Percentiles rank a stretch among this genome's conserved stretches.
These are phyloP conservation scores for Cataglyphis cursor DNA, from an alignment of 2,888 invertebrate genomes.

Conservation along the genomic window DNA sequence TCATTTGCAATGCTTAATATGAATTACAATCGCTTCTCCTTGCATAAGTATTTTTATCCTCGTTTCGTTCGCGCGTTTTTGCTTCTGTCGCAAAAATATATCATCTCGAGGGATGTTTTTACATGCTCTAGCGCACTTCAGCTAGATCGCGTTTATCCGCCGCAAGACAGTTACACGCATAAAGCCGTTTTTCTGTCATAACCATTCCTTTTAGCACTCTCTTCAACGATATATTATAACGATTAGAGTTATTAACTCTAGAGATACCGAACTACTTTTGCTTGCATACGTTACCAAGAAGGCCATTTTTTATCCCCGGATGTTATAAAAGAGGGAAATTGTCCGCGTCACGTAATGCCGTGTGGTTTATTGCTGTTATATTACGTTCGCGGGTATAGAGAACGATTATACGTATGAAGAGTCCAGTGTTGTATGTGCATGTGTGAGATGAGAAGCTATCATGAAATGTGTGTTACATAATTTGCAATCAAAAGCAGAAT, in stretches of 20 bases:
- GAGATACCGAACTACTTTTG: slow-evolving; percentile 13
- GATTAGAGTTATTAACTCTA: slow-evolving; percentile 43
- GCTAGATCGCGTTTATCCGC: slow-evolving; percentile 38
- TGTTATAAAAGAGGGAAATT: slow-evolving; percentile 43
- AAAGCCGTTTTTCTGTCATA: slow-evolving; percentile 39
- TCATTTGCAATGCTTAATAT: slow-evolving; percentile 52
- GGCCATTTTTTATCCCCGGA: slow-evolving; percentile 27
- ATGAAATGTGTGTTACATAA: slow-evolving; percentile 27
- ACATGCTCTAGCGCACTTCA: slow-evolving; percentile 37
- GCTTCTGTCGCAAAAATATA: slow-evolving; percentile 41
- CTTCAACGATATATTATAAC: slow-evolving; percentile 45
- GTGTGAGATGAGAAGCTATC: slow-evolving; percentile 15
- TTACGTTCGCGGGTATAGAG: slow-evolving; percentile 37
- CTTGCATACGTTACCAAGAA: slow-evolving; percentile 4
- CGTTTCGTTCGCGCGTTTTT: neutral
- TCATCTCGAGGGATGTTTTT: slow-evolving; percentile 41
- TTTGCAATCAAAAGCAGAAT: slow-evolving; percentile 35
- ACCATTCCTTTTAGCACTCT: slow-evolving; percentile 35
- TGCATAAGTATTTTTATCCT: slow-evolving; percentile 22
- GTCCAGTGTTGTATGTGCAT: neutral
- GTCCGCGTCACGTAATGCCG: slow-evolving; percentile 27
- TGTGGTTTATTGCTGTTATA: slow-evolving; percentile 40
- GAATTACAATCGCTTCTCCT: slow-evolving; percentile 48
- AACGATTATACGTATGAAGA: slow-evolving; percentile 34
- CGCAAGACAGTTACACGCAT: slow-evolving; percentile 37